Base-by-base conservation (phyloP, 35 echinoderm and acorn worm species). In the Patiria miniata region DNA sequence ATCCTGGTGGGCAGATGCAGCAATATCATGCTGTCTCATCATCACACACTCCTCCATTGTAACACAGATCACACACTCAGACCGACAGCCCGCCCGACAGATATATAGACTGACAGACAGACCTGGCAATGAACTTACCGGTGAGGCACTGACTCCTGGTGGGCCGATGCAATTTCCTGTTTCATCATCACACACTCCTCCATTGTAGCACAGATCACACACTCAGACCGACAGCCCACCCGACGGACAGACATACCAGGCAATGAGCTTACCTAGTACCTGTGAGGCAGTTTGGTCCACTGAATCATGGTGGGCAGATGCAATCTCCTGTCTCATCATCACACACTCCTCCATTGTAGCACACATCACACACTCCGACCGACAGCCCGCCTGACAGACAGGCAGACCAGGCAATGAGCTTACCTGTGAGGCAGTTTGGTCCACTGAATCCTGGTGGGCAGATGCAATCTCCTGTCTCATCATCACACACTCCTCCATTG, bases 31-130 rank as follows among this genome's bases (percentile, higher is more conserved):
- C 88, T 40, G 88, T 86, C 32, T 86, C 58, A 39, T 81, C 87
- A 87, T 94, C 87, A 84, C 93, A 94, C 36, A 94, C 60, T 38
- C 88, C 88, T 87, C 93, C 83, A 79, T 94, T 86, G 65, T 90
- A 90, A 57, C 93, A 94, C 51, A 78, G 76, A 77, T 87, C 83
- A 84, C 93, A 94, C 6, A 90, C 7, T 39, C 92, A 12, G 65
- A 36, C 65, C 19, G 34, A 34, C 65, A 73, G 65, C 21, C 10
- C 65, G 29, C 2, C 65, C 65, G 21, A 10, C 10, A 23, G n/a
- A n/a, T n/a, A n/a, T n/a, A n/a, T n/a, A 14, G 54, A 28, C 82
- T 30, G n/a, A n/a, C n/a, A n/a, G n/a, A n/a, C n/a, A n/a, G n/a
- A 32, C 6, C 34, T 26, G 65, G 34, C 0, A 36, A 1, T 7